phyloP scores from a whole-genome alignment of 1,140 invertebrate species.

The fruit fly (Drosophila melanogaster) region DNA sequence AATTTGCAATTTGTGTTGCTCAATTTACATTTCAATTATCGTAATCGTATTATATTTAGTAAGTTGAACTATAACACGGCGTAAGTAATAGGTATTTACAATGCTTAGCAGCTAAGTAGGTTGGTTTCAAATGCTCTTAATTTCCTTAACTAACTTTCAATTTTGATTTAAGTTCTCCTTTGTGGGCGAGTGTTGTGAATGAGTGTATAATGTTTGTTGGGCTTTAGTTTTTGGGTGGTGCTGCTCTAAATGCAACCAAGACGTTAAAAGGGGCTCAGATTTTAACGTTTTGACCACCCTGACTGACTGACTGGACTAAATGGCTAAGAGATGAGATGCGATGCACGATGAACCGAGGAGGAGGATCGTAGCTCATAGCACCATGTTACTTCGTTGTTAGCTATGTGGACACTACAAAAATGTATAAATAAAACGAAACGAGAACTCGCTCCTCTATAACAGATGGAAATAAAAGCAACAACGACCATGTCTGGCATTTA shows the following conservation, averaged over 20 bases:
- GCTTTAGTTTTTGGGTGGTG: constrained; percentile 20
- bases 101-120: constrained; percentile 42
- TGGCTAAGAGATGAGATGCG: background rate
- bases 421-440: constrained; percentile 43
- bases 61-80: constrained; percentile 40
- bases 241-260: constrained; percentile 44
- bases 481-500: constrained; percentile 40
- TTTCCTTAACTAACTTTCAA: constrained; percentile 30
- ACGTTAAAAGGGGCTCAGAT: constrained; percentile 83
- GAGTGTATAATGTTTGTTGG: too few species aligned
- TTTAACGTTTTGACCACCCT: constrained; percentile 76
- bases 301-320: constrained; percentile 1
- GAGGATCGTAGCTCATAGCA: constrained; percentile 76
- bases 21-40: constrained; percentile 68
- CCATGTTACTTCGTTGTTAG: constrained; percentile 83
- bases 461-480: constrained; percentile 34
- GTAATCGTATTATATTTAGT: constrained; percentile 37
- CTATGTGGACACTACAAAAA: constrained; percentile 43
- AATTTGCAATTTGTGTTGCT: constrained; percentile 76
- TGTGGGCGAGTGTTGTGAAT: constrained; percentile 9
- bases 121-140: constrained; percentile 49
- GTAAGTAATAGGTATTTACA: constrained; percentile 63
- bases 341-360: constrained; percentile 30
- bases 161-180: constrained; percentile 40
- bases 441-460: constrained; percentile 19